Evolutionary conservation across 2,797 vertebrate genomes (phyloP), one percentile per base, ranked within the genome.

Genomic region (Ispidina lecontei): DNA sequence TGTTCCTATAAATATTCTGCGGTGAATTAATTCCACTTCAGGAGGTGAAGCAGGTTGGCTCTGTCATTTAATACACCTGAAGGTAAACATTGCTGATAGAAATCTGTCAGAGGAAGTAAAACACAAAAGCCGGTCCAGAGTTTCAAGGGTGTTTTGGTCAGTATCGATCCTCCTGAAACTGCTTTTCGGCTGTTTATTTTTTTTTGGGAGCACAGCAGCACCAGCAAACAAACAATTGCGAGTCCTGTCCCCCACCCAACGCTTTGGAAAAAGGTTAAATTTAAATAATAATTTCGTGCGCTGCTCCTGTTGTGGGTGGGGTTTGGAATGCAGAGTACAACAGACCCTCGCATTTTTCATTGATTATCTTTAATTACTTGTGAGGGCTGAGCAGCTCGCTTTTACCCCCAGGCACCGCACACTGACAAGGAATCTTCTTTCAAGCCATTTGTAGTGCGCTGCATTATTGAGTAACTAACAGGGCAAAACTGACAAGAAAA

Each of bases 321-420:
- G 98, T 97, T 95, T 97, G 97, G 97, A 98, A 97, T 98, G 97
- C 33, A 1, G 94, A 94, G 94, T 72, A 95, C 94, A 95, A 71
- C 89, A 93, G 97, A 95, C 96, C 93, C 97, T 95, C 60, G 70
- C 97, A 96, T 98, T 97, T 98, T 97, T 97, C 93, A 77, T 95
- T 98, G 97, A 98, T 98, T 98, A 97, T 98, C 97, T 97, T 97
- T 98, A 98, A 98, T 98, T 98, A 97, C 97, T 98, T 95, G 83
- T 80, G 97, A 97, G 97, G 92, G 96, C 95, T 97, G 93, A 96
- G 93, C 71, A 93, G 95, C 97, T 94, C 92, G 80, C 84, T 17
- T 65, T 63, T 90, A 84, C 96, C 97, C 96, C 51, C 56, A 41
- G 98, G 97, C 95, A 62, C 89, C 28, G 65, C 37, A 88, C 96